Evolutionary conservation across 2,888 invertebrate genomes (phyloP), one percentile per base, ranked within the genome.

Genomic region (Agrochola litura): DNA sequence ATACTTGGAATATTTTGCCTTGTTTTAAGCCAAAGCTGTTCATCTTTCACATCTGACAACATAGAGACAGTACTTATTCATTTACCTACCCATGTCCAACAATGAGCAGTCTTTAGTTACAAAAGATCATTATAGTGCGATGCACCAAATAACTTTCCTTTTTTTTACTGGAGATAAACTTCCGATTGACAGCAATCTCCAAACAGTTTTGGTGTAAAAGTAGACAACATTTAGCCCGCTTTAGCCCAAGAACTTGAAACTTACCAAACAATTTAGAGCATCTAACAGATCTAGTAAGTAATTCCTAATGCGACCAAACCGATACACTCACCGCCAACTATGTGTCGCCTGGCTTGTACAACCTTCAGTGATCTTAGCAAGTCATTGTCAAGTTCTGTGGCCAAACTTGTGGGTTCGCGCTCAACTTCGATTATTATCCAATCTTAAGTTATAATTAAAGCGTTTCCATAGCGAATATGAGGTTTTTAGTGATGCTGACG

Each of bases 371-470:
- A 65, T 77, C 69, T 76, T 65, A 65, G 41, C 69, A 73, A 77
- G 82, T 73, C 85, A 73, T 71, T 85, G 85, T 69, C 52, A 63
- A 85, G 68, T 83, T 83, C 56, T 54, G 79, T 12, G 56, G 85
- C 68, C 54, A n/a, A 83, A 85, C 65, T 83, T 82, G 73, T 10
- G 73, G 54, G 72, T 43, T 49, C n/a, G 73, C 52, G 30, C 71
- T 61, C 30, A 83, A 83, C 82, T 83, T 83, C 72, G 74, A 83
- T 85, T 83, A 85, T 82, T 81, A 85, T 77, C 82, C 77, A 83
- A 85, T 85, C 83, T 85, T 61, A 85, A 84, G 85, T 85, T 82
- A 75, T 85, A 84, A 85, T 84, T 85, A 84, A 83, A 85, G 41
- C 61, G 71, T 77, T 75, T 74, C 73, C 19, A 66, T 65, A 19